Evolutionary conservation across 2,113 vertebrate species (phyloP), one percentile per base, ranked within the genome.

Genomic region (Clupea harengus): DNA sequence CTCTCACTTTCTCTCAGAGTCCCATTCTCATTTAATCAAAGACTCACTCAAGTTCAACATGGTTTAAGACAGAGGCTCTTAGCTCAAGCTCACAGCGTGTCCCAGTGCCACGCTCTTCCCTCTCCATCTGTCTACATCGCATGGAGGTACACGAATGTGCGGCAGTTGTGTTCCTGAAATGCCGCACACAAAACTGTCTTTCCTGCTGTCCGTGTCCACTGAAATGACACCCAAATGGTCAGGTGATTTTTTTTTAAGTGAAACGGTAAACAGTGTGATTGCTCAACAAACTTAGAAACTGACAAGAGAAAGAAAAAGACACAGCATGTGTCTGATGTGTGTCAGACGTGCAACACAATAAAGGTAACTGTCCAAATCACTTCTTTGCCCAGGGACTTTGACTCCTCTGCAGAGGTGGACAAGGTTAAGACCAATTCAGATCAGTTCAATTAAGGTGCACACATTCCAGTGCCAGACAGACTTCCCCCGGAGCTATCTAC

Each of bases 401-500:
- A 86, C 72, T 54, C 64, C 15, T 78, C 15, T 39, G 5, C 45
- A 1, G 28, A 67, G 25, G 46, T 45, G 82, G 64, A 82, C 45
- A 83, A 67, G 20, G 39, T 57, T 52, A 81, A 45, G 52, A 46
- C 57, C 39, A 20, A 17, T 57, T 78, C 54, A 82, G 52, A 46
- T 46, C 39, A 20, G n/a, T 57, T 78, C 54, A 82, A 7, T 78
- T 50, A 50, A 78, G 44, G 5, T 20, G 18, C 18, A 60, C 46
- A 49, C 64, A 86, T 81, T 84, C 83, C 46, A 81, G 85, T 60
- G 72, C 44, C 44, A 46, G 82, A 28, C 45, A 4, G 39, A 52
- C 83, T 64, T 78, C 6, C 81, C 45, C 15, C 22, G 1, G 72
- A 78, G 52, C 64, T 54, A 84, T 67, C 83, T 81, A 60, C 72